These are phyloP conservation scores for Charanyca ferruginea DNA, from an alignment of 2,888 invertebrate genomes.

Conservation along the genomic window DNA sequence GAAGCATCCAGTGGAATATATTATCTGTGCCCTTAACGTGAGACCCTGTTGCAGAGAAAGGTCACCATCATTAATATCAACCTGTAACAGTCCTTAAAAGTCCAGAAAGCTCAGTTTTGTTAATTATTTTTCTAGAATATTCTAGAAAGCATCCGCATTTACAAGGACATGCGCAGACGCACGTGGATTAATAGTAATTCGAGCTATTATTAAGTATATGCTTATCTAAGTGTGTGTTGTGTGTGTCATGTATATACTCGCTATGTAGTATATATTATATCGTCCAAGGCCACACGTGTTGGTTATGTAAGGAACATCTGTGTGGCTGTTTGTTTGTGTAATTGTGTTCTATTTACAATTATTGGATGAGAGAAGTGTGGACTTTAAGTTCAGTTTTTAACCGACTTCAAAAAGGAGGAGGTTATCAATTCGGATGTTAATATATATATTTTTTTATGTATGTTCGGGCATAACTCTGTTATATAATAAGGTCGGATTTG, in stretches of 20 bases:
- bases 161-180: constrained; percentile 29
- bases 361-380: background rate
- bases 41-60: no score
- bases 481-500: no score
- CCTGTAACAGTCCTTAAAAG: no score
- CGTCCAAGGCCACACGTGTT: constrained; percentile 63
- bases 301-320: constrained; percentile 57
- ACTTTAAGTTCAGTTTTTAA: no score
- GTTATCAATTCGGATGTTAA: no score
- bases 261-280: constrained; percentile 49
- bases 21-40: no score
- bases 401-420: no score
- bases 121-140: constrained; percentile 19
- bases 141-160: constrained; percentile 13
- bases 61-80: no score
- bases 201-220: constrained; percentile 31
- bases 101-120: background rate
- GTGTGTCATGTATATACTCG: constrained; percentile 20
- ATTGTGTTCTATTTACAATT: constrained; percentile 27
- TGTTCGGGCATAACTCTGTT: no score
- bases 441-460: no score
- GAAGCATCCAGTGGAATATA: no score
- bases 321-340: constrained; percentile 23
- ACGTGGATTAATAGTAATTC: constrained; percentile 47
- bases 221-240: constrained; percentile 10